Percentiles rank a stretch among this genome's conserved stretches.
Conservation (phyloP, 2,888 invertebrate species). For the Girardia tigrina region DNA sequence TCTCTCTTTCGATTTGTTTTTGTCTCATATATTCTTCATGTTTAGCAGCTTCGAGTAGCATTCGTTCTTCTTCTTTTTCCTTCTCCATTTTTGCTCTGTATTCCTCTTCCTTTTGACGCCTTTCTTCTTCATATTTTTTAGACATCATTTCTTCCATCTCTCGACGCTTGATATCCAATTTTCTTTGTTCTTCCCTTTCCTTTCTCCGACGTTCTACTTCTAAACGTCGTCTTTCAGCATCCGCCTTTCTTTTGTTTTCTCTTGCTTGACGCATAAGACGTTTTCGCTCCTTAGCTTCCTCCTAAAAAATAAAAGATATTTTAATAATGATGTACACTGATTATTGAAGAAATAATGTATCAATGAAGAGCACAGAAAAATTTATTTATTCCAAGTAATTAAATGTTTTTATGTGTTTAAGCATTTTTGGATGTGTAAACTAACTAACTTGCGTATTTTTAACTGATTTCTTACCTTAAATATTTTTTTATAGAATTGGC, state of each 20-base stretch:
- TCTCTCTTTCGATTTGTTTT: not conserved
- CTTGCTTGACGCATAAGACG: not conserved
- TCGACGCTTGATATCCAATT: not conserved
- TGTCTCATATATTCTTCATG: not conserved
- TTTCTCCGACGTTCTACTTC: not conserved
- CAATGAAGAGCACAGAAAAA: not conserved
- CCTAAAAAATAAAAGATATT: not conserved
- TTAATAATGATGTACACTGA: not conserved
- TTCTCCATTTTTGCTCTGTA: not conserved
- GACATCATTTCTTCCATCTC: not conserved
- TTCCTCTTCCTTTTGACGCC: not conserved
- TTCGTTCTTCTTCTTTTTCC: not conserved
- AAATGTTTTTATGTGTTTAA: no score
- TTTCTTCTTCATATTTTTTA: not conserved
- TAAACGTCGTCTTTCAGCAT: not conserved
- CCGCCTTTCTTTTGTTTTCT: not conserved
- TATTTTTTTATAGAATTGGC: no score
- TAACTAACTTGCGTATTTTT: no score
- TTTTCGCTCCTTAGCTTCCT: not conserved
- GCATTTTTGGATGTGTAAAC: no score
- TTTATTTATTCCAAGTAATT: not conserved
- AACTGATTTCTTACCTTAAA: no score
- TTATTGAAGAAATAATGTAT: not conserved
- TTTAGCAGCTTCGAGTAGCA: not conserved
- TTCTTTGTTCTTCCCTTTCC: not conserved